Percentiles rank a stretch among this genome's conserved stretches.
These are phyloP conservation scores for Somateria mollissima DNA, from an alignment of 2,797 vertebrate species.

Conservation along the genomic window DNA sequence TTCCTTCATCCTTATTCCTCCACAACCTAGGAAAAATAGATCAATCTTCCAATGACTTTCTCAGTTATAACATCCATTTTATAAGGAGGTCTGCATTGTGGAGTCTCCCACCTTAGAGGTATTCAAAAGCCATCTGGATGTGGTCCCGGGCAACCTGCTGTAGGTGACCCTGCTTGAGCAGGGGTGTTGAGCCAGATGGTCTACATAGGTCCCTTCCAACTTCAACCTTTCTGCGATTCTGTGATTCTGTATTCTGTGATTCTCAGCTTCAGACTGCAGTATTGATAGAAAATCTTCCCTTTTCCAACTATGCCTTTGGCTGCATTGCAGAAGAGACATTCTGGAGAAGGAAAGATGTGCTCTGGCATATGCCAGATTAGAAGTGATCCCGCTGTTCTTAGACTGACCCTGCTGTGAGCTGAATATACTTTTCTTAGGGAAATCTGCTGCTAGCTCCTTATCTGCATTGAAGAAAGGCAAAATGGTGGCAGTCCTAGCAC, in stretches of 20 bases:
- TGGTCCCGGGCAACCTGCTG: accelerated
- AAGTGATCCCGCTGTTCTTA: neutral
- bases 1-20: neutral
- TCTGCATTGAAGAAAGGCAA: neutral
- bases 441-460: neutral
- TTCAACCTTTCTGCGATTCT: neutral
- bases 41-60: neutral
- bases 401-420: neutral
- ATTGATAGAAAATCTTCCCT: neutral
- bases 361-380: too few relatives aligned
- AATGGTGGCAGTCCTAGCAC: neutral
- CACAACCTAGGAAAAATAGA: neutral
- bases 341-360: neutral
- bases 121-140: neutral
- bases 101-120: neutral
- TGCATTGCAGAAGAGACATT: neutral
- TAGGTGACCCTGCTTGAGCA: neutral
- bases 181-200: accelerated
- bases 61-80: neutral
- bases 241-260: neutral
- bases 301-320: neutral
- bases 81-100: neutral
- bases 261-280: neutral
- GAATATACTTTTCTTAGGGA: neutral
- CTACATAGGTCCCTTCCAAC: neutral